These are phyloP conservation scores for Acanthisitta chloris DNA, from an alignment of 2,113 vertebrate genomes.

Conservation along the genomic window DNA sequence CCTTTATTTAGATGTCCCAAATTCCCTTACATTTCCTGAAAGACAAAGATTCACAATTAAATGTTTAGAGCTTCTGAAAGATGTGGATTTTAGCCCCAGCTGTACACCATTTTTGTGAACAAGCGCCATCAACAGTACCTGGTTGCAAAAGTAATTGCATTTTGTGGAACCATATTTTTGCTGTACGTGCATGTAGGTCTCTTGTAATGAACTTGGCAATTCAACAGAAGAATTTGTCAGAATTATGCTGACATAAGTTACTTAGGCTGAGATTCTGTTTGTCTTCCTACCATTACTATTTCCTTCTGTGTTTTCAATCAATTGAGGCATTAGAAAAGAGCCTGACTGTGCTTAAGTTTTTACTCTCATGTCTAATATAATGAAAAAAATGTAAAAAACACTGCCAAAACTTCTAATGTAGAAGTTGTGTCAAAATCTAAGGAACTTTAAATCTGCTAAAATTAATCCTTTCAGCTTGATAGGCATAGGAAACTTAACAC, in stretches of 20 bases:
- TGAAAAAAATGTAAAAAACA: not conserved
- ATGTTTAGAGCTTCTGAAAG: not conserved
- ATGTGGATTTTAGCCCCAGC: not conserved
- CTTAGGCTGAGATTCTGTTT: not conserved
- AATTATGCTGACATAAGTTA: not conserved
- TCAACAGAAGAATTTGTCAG: not conserved
- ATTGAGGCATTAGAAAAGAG: not conserved
- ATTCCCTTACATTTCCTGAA: not conserved
- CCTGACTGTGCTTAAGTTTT: not conserved
- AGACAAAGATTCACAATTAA: not conserved
- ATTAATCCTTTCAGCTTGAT: not conserved
- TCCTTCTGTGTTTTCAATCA: not conserved
- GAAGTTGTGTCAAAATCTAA: not conserved
- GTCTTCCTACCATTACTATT: not conserved
- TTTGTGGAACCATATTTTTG: not conserved
- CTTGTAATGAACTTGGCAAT: not conserved
- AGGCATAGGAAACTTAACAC: not conserved
- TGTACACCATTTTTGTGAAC: not conserved
- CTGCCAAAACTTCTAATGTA: not conserved
- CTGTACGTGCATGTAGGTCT: not conserved
- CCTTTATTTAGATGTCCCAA: not conserved
- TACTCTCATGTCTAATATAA: not conserved
- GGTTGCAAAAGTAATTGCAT: not conserved
- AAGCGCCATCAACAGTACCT: not conserved
- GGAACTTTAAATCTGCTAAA: conserved; percentile 11